Base-by-base conservation (phyloP, 2,888 invertebrate genomes). In the Cantharis lateralis region DNA sequence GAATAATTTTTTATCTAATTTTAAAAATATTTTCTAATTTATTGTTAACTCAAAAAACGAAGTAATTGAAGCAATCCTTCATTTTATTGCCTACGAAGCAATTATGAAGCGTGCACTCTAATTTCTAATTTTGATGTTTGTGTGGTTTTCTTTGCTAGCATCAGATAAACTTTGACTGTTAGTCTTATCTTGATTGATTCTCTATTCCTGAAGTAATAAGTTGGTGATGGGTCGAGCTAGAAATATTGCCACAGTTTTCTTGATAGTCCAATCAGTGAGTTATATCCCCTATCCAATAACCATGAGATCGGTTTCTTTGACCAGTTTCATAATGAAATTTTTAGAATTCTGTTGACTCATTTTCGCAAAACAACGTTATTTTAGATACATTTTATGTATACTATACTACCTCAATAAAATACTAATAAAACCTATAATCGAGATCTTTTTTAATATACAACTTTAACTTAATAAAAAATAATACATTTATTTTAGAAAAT, bases 161-260 rank as follows among this genome's bases (percentile, higher is more conserved):
- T 70, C 70, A 76, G 73, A 76, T 72, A 76, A 76, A 76, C 70
- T 70, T 77, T 62, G 71, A 68, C 62, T 74, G 72, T 77, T 77
- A 69, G 72, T 64, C 74, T 75, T 75, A 85, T 85, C 85, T 85
- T 85, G 86, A 86, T 86, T 86, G 86, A 86, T 86, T 86, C 82
- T 82, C 85, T 84, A 85, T 86, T 85, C 84, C 83, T 83, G 83
- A 78, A 82, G 84, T 85, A 85, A 85, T 85, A 85, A 84, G 84
- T 81, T 80, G 82, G 80, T 80, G 83, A 83, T 82, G 79, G 82
- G 79, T 75, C 80, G 80, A 82, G 82, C 82, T 80, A 83, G 84
- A 85, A 85, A 85, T 84, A 85, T 85, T 85, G 83, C 84, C 82
- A 83, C 82, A 83, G 85, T 85, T 84, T 84, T 79, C 82, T 83